A percentile compares a stretch with the other conserved stretches of the same genome.
Evolutionary conservation across 2,888 invertebrate genomes (phyloP).

Genomic region (Sabatieria punctata): DNA sequence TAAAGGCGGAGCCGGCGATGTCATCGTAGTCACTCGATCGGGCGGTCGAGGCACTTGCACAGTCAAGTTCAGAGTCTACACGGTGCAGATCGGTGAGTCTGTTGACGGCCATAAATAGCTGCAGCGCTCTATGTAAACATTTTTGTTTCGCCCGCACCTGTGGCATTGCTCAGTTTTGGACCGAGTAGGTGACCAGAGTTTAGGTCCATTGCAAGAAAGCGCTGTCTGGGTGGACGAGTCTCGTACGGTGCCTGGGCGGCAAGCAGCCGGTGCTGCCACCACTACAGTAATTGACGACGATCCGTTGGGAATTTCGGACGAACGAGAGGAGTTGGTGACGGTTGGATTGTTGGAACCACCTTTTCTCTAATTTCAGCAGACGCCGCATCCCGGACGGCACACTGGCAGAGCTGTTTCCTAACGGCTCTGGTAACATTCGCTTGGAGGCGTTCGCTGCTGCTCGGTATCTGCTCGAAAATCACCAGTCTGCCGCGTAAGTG

Average conservation of each 20-base stretch:
- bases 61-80: conserved; percentile 72
- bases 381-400: conserved; percentile 69
- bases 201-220: conserved; percentile 72
- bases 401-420: conserved; percentile 68
- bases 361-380: conserved; percentile 14
- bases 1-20: conserved; percentile 66
- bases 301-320: conserved; percentile 76
- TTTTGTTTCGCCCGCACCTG: conserved; percentile 13
- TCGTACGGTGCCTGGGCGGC: conserved; percentile 36
- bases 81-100: conserved; percentile 34
- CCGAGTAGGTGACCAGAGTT: no score
- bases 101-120: no score
- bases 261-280: not conserved
- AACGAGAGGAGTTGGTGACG: conserved; percentile 31
- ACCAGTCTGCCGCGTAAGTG: conserved; percentile 54
- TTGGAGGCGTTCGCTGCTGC: conserved; percentile 82
- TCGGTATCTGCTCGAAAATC: conserved; percentile 89
- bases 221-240: conserved; percentile 98
- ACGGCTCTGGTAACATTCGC: conserved; percentile 68
- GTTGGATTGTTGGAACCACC: not conserved
- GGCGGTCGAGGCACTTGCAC: conserved; percentile 75
- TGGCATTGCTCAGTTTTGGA: not conserved
- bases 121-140: conserved; percentile 36
- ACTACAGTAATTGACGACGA: conserved; percentile 43
- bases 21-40: conserved; percentile 65